Evolutionary conservation across 2,113 vertebrate genomes (phyloP).

Genomic region (Mastomys natalensis): DNA sequence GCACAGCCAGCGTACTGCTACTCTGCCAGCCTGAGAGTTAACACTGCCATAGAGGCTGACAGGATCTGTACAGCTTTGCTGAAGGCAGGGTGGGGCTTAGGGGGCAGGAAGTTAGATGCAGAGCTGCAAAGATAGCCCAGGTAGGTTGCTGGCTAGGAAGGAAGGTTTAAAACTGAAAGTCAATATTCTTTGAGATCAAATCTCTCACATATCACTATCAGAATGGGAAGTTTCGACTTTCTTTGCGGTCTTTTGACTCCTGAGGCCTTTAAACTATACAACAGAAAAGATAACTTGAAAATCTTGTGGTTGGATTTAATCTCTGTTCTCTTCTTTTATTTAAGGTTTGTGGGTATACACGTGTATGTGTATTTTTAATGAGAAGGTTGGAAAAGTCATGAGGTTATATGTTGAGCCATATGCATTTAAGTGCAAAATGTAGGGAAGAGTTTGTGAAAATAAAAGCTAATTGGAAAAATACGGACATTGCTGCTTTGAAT

Average conservation of each 20-base stretch:
- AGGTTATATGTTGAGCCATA: neutral
- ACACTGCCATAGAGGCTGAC: neutral
- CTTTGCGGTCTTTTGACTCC: conserved; percentile 3
- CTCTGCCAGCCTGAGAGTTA: neutral
- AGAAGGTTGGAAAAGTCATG: neutral
- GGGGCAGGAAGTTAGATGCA: neutral
- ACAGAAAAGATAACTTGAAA: conserved; percentile 38
- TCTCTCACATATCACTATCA: neutral
- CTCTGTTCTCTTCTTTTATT: neutral
- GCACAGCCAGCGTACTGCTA: neutral
- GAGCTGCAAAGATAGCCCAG: neutral
- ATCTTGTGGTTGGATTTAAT: neutral
- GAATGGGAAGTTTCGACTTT: neutral
- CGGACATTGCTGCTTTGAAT: neutral
- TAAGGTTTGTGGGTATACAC: neutral
- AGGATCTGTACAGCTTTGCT: neutral
- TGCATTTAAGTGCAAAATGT: neutral
- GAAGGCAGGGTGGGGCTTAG: neutral
- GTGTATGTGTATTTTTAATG: neutral
- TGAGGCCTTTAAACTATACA: neutral
- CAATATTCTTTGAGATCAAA: neutral
- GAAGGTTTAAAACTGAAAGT: conserved; percentile 23
- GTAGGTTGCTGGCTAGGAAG: neutral
- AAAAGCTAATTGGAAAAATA: conserved; percentile 38
- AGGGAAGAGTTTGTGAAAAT: conserved; percentile 38